phyloP scores from a whole-genome alignment of 92 coral and sea anemone species.

The Porites evermanni region DNA sequence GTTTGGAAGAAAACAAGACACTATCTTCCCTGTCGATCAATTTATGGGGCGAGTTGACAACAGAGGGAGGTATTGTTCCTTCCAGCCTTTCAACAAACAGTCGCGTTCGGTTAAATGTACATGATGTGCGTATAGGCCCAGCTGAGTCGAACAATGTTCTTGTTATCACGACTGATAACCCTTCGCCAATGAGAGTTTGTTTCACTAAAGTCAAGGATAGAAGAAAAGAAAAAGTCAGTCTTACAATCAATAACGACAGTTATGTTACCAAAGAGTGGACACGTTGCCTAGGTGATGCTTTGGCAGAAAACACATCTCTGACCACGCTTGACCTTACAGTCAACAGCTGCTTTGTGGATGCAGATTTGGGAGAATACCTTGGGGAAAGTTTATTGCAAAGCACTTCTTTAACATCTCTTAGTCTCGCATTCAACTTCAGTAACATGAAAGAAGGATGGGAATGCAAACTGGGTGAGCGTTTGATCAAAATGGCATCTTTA shows the following conservation, averaged over 20 bases:
- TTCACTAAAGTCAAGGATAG: too few species aligned
- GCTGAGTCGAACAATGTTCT: not conserved
- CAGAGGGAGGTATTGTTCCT: not conserved
- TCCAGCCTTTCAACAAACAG: not conserved
- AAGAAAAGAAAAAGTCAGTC: not conserved
- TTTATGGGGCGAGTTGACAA: not conserved
- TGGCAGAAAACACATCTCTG: not conserved
- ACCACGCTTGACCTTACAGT: not conserved
- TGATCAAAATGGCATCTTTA: not conserved
- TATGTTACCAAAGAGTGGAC: not conserved
- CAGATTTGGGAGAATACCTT: not conserved
- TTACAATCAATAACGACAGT: not conserved
- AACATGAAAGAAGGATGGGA: not conserved
- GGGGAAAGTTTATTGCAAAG: not conserved
- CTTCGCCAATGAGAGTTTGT: not conserved
- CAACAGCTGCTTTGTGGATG: not conserved
- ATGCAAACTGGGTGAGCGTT: not conserved
- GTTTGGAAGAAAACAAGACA: not conserved
- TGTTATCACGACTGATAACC: not conserved
- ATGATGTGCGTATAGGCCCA: not conserved
- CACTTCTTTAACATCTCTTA: constrained; percentile 1
- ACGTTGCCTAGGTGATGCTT: not conserved
- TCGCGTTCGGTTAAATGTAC: not conserved
- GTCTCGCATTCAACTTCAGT: not conserved
- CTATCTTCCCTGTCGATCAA: not conserved